Evolutionary conservation across 2,113 vertebrate species (phyloP).

Genomic region (Salvator merianae): DNA sequence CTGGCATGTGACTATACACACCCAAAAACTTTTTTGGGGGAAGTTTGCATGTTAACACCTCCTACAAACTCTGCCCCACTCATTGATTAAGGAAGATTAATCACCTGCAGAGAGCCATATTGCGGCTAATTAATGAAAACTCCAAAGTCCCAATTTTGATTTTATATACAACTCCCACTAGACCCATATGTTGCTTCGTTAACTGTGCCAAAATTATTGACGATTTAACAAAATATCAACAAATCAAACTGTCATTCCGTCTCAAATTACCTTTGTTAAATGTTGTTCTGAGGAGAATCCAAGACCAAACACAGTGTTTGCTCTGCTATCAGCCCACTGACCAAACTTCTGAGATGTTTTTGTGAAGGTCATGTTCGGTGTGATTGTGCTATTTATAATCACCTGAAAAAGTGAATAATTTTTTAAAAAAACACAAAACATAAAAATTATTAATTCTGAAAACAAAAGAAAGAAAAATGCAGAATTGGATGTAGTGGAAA

Average conservation of each 20-base stretch:
- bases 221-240: neutral
- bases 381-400: slow-evolving; percentile 98
- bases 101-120: fast-evolving
- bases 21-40: no score
- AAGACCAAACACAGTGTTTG: slow-evolving; percentile 95
- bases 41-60: neutral
- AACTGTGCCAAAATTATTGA: fast-evolving
- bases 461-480: neutral
- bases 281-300: slow-evolving; percentile 94
- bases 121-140: neutral
- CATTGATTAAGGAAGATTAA: neutral
- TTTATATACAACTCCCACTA: neutral
- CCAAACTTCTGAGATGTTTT: slow-evolving; percentile 98
- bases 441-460: neutral
- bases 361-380: slow-evolving; percentile 98
- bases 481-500: slow-evolving; percentile 47
- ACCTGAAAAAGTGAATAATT: slow-evolving; percentile 76
- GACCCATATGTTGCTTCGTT: neutral
- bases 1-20: neutral
- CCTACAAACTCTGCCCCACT: neutral
- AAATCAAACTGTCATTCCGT: neutral
- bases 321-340: slow-evolving; percentile 98
- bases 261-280: slow-evolving; percentile 85
- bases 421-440: slow-evolving; percentile 9
- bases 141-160: neutral